Base-by-base conservation (phyloP, 2,797 vertebrate species). In the Toxotes lorentzi region DNA sequence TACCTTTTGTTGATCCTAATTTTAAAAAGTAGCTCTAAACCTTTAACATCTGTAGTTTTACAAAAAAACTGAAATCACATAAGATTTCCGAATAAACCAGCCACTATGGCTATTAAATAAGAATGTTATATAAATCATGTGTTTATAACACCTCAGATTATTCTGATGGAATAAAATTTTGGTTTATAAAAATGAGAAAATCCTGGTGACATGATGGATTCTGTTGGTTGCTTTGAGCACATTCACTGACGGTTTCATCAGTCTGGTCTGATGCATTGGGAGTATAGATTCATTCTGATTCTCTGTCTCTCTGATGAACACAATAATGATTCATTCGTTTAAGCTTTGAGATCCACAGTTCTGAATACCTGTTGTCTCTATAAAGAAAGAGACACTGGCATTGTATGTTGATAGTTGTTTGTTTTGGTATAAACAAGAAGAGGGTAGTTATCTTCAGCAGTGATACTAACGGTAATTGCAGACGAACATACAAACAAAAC, bases 381-480 rank as follows among this genome's bases (percentile, higher is more conserved):
- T 47, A 53, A 59, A 66, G 19, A 27, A 63, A 30, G 4, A 64
- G 34, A 23, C 21, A 40, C 32, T 19, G 8, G 23, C 58, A 45
- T 16, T 60, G 45, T 27, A 24, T 13, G 9, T 57, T 38, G 24
- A 70, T 19, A n/a, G 23, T 12, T 7, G 12, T 19, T 61, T 65
- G 1, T 56, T 78, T 66, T 50, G 32, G 7, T 34, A 7, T 50
- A 54, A 48, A 64, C 23, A 76, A 19, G 64, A 32, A 43, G 21
- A 48, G 17, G 30, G 13, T 61, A 47, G 50, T 72, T 73, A 62
- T 34, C 13, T 34, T 40, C n/a, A 62, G 32, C 13, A 35, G 27
- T 68, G 13, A 60, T 40, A 57, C 41, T 50, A 3, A n/a, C 30
- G 38, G 21, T 63, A 75, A 63, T 68, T 79, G 45, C 61, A 51